A percentile compares a stretch with the other conserved stretches of the same genome.
Evolutionary conservation across 2,888 invertebrate species (phyloP).

Genomic region (Meganola albula): DNA sequence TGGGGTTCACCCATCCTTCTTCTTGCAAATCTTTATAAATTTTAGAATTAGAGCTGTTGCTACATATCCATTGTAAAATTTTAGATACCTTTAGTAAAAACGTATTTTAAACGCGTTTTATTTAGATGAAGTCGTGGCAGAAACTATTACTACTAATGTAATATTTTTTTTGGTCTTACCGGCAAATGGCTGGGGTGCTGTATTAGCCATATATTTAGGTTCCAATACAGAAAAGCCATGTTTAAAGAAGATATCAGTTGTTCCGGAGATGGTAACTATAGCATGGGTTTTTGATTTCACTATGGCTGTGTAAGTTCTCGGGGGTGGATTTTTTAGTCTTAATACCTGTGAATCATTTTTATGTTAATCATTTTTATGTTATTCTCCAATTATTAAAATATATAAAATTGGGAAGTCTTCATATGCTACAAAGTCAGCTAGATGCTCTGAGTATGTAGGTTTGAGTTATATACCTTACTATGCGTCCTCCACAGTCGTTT

Average conservation of each 20-base stretch:
- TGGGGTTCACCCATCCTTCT: background rate
- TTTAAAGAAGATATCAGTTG: constrained; percentile 25
- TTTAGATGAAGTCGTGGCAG: background rate
- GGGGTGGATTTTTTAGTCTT: constrained; percentile 12
- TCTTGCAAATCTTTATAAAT: background rate
- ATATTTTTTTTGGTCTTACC: constrained; percentile 12
- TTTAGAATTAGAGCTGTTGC: background rate
- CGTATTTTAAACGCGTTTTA: background rate
- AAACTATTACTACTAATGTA: background rate
- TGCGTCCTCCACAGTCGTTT: no score
- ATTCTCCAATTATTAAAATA: no score
- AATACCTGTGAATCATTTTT: constrained; percentile 17
- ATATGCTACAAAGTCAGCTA: no score
- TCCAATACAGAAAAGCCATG: constrained; percentile 23
- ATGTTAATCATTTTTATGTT: no score
- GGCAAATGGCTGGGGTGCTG: constrained; percentile 23
- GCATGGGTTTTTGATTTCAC: constrained; percentile 10
- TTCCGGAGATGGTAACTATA: constrained; percentile 17
- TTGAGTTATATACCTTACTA: no score
- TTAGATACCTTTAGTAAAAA: background rate
- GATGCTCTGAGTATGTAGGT: no score
- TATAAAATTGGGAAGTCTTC: no score
- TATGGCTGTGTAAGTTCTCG: constrained; percentile 18
- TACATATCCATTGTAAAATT: no score
- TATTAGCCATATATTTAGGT: constrained; percentile 19